A percentile compares a stretch with the other conserved stretches of the same genome.
Conservation (phyloP, 53 echinoderm and acorn worm species). For the Holothuria leucospilota region DNA sequence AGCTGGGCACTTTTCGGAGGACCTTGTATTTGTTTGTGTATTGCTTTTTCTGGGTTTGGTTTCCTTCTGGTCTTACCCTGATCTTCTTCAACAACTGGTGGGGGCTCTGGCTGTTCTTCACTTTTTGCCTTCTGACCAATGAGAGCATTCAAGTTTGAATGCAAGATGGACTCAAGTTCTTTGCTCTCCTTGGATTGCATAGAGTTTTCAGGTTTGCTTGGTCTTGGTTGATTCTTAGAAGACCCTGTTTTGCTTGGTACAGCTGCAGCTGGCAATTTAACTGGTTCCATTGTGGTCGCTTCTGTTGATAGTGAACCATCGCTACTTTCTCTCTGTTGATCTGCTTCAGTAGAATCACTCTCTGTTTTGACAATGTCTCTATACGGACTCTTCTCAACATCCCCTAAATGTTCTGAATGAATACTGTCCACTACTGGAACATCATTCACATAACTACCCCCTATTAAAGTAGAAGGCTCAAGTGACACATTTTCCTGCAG, state of each 20-base stretch:
- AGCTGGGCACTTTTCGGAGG: conserved; percentile 41
- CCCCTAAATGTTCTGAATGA: not conserved
- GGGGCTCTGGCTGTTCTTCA: conserved; percentile 8
- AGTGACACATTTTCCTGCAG: too few species aligned
- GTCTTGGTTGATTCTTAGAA: not conserved
- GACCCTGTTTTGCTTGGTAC: conserved; percentile 40
- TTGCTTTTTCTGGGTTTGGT: conserved; percentile 38
- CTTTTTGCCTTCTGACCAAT: conserved; percentile 21
- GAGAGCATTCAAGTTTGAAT: conserved; percentile 53
- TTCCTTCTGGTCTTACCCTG: conserved; percentile 33
- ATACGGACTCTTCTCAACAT: not conserved
- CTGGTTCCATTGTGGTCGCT: not conserved
- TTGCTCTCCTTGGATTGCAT: conserved; percentile 55
- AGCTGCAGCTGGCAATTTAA: conserved; percentile 4
- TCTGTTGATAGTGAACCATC: not conserved
- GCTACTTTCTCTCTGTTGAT: conserved; percentile 71
- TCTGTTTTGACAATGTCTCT: conserved; percentile 55
- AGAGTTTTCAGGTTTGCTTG: conserved; percentile 27
- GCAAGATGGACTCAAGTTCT: conserved; percentile 54
- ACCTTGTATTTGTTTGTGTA: conserved; percentile 48
- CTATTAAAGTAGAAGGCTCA: conserved; percentile 29
- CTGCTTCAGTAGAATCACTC: conserved; percentile 90
- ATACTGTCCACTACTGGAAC: not conserved
- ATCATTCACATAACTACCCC: conserved; percentile 53
- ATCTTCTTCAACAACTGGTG: not conserved